A percentile compares a stretch with the other conserved stretches of the same genome.
phyloP scores from a whole-genome alignment of 2,113 vertebrate species.

The Oenanthe oenanthe region DNA sequence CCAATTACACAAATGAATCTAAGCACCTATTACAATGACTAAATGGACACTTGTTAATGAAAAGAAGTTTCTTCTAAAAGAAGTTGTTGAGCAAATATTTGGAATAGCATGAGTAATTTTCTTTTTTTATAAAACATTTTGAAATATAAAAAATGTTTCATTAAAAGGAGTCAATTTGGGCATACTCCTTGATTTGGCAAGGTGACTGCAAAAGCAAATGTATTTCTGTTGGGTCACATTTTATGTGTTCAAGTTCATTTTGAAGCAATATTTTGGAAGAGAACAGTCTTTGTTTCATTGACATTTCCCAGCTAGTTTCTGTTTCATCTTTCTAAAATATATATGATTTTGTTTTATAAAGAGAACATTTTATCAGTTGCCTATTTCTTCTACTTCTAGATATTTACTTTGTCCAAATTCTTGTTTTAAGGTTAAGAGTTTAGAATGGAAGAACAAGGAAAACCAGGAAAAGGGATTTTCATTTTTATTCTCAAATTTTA shows the following conservation, averaged over 20 bases:
- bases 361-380: background rate
- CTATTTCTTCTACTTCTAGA: background rate
- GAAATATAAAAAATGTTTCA: background rate
- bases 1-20: background rate
- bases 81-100: background rate
- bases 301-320: background rate
- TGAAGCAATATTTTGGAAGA: background rate
- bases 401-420: background rate
- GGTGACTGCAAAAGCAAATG: background rate
- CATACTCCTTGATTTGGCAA: background rate
- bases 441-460: conserved; percentile 98
- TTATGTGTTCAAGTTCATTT: background rate
- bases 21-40: background rate
- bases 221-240: background rate
- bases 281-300: background rate
- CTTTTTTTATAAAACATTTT: background rate
- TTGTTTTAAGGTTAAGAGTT: conserved; percentile 89
- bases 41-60: background rate
- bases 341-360: background rate
- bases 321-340: background rate
- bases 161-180: background rate
- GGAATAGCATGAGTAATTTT: background rate
- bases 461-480: conserved; percentile 98
- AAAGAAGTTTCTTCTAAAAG: background rate
- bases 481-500: conserved; percentile 97